A percentile compares a stretch with the other conserved stretches of the same genome.
Conservation (phyloP, 2,113 vertebrate species). For the Nettapus auritus region DNA sequence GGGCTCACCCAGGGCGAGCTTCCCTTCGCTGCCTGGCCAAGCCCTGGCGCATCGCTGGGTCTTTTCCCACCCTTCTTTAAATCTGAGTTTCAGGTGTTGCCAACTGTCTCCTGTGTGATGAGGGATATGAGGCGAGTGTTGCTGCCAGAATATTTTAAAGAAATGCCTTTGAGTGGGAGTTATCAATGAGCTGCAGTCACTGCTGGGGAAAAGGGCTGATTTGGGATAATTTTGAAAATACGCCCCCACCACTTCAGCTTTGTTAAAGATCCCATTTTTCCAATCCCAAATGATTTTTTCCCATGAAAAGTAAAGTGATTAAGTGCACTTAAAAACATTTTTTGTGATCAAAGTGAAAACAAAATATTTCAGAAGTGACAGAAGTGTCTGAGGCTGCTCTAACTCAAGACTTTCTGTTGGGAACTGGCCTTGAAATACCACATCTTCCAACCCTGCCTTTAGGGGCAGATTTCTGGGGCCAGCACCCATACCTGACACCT, state of each 20-base stretch:
- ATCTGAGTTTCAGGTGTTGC: background rate
- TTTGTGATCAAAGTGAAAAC: background rate
- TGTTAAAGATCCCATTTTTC: background rate
- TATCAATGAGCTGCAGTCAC: background rate
- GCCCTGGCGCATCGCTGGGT: background rate
- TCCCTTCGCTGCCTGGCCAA: background rate
- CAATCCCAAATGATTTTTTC: background rate
- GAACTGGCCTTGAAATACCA: background rate
- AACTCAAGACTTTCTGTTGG: background rate
- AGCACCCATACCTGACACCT: rapidly evolving
- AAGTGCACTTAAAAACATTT: background rate
- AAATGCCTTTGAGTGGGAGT: background rate
- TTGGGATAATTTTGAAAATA: background rate
- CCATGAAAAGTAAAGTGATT: background rate
- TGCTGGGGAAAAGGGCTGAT: background rate
- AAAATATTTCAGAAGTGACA: background rate
- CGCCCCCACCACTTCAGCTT: background rate
- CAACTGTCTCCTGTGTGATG: rapidly evolving
- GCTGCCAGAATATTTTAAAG: background rate
- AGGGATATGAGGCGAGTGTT: background rate
- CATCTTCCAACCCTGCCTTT: background rate
- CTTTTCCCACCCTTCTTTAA: background rate
- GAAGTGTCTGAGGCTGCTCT: conserved; percentile 38
- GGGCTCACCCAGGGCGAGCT: background rate
- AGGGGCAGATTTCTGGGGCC: background rate